phyloP scores from a whole-genome alignment of 2,888 invertebrate species.

The Catocala sponsa region DNA sequence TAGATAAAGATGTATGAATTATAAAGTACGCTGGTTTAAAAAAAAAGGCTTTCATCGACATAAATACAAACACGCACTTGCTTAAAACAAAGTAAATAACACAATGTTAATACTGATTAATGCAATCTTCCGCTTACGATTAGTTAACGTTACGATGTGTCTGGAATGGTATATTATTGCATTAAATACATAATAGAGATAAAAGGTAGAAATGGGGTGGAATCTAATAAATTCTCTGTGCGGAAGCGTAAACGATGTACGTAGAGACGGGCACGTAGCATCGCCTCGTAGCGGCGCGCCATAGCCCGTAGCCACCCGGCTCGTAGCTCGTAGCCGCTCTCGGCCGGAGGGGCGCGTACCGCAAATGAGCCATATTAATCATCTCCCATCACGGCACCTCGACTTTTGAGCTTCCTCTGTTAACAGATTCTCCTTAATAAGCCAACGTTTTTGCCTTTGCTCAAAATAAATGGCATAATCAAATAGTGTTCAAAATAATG shows the following conservation, averaged over 20 bases:
- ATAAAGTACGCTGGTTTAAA: too few relatives aligned
- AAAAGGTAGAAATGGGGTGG: constrained; percentile 84
- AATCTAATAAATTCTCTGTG: constrained; percentile 84
- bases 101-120: constrained; percentile 56
- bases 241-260: constrained; percentile 86
- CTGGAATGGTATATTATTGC: constrained; percentile 66
- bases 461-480: constrained; percentile 53
- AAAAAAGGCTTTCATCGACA: too few relatives aligned
- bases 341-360: constrained; percentile 70
- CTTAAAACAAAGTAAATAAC: constrained; percentile 9
- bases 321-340: constrained; percentile 60
- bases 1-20: too few relatives aligned
- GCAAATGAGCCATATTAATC: constrained; percentile 87
- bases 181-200: constrained; percentile 82
- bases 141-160: constrained; percentile 64
- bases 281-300: constrained; percentile 60
- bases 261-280: constrained; percentile 82
- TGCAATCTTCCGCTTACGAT: constrained; percentile 57
- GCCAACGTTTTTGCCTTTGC: constrained; percentile 59
- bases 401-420: constrained; percentile 82
- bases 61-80: background rate
- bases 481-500: constrained; percentile 31
- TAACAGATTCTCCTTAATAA: constrained; percentile 78
- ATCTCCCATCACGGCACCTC: constrained; percentile 81
- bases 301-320: constrained; percentile 46